Evolutionary conservation across 2,888 invertebrate genomes (phyloP).

Genomic region (Chrysolina haemoptera): DNA sequence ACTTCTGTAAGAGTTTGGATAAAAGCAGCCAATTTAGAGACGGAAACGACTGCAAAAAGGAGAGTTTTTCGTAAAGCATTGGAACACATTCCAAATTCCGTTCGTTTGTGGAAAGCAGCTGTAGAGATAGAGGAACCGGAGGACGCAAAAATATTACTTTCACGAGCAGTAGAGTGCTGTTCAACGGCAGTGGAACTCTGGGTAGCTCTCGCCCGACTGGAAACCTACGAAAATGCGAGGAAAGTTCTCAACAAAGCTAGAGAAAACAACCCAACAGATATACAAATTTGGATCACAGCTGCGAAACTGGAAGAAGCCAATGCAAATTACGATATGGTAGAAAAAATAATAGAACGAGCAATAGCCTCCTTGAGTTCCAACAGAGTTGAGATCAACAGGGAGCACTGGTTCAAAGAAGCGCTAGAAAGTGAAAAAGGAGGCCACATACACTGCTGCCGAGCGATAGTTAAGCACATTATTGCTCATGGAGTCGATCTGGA

Average conservation of each 20-base stretch:
- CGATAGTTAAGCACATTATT: conserved; percentile 91
- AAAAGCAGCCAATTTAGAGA: conserved; percentile 96
- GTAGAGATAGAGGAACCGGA: conserved; percentile 98
- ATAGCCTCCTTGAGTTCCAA: conserved; percentile 92
- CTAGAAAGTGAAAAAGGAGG: conserved; percentile 97
- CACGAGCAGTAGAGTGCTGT: conserved; percentile 99
- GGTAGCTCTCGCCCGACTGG: conserved; percentile 91
- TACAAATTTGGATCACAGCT: conserved; percentile 99
- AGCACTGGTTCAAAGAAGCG: conserved; percentile 99
- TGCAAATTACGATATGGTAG: conserved; percentile 93
- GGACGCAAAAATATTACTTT: conserved; percentile 95
- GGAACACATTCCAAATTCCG: conserved; percentile 98
- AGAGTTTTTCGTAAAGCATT: conserved; percentile 95
- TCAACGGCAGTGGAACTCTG: conserved; percentile 96
- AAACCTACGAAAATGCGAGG: conserved; percentile 97
- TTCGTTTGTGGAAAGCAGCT: conserved; percentile 98
- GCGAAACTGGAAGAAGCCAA: conserved; percentile 99
- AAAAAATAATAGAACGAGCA: conserved; percentile 93
- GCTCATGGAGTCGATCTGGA: conserved; percentile 96
- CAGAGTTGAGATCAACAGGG: conserved; percentile 98
- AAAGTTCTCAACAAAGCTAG: conserved; percentile 98
- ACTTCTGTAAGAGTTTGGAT: conserved; percentile 84
- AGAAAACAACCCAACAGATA: conserved; percentile 98
- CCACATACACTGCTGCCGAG: conserved; percentile 92
- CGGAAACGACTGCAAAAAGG: conserved; percentile 93